Conservation (phyloP, 1,140 invertebrate species). For the Dinoponera quadriceps region DNA sequence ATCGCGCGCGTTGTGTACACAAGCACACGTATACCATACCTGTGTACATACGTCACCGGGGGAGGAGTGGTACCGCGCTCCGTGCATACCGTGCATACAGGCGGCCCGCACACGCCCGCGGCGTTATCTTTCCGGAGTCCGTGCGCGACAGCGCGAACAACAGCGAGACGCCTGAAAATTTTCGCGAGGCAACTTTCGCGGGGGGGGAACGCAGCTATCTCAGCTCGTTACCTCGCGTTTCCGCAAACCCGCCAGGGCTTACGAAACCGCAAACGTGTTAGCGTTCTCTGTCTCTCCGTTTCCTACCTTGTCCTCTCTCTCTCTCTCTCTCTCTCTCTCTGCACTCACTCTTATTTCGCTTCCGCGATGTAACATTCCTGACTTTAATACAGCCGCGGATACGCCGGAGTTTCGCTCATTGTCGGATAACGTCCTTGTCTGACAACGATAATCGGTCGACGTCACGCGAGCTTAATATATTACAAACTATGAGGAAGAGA, state of each 20-base stretch:
- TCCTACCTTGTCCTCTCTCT: no score
- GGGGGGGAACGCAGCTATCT: constrained; percentile 63
- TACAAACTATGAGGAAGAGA: constrained; percentile 13
- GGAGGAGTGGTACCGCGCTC: neutral
- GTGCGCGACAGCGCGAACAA: constrained; percentile 31
- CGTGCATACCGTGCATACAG: neutral
- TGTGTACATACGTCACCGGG: constrained; percentile 7
- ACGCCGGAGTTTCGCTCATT: constrained; percentile 39
- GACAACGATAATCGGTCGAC: constrained; percentile 45
- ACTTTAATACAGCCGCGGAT: constrained; percentile 57
- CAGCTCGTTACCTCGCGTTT: constrained; percentile 70
- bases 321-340: neutral
- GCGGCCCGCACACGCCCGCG: neutral
- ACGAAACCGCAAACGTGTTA: constrained; percentile 58
- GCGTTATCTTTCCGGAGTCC: constrained; percentile 60
- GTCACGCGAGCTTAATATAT: constrained; percentile 44
- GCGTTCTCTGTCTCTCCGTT: neutral
- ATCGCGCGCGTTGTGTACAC: neutral
- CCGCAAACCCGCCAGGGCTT: constrained; percentile 58
- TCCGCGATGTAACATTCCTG: constrained; percentile 69
- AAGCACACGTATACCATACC: neutral
- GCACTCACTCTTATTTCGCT: constrained; percentile 51
- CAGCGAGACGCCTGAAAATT: constrained; percentile 59
- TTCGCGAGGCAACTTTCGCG: constrained; percentile 63
- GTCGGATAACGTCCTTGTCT: constrained; percentile 62